phyloP scores from a whole-genome alignment of 2,113 vertebrate genomes.

The Oenanthe oenanthe region DNA sequence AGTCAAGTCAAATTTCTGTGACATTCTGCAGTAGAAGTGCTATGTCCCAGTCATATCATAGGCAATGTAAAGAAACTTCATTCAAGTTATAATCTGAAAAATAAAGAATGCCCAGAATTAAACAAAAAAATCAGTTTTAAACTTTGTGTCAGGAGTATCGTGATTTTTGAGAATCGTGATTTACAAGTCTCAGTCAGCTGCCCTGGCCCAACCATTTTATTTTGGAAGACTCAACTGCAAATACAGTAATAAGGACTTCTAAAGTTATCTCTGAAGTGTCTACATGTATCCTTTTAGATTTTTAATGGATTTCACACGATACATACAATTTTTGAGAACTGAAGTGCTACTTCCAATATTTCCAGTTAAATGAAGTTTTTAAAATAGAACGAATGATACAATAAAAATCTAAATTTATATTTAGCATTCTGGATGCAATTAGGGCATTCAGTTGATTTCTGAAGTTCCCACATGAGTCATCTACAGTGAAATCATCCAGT shows the following conservation, averaged over 20 bases:
- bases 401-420: conserved; percentile 28
- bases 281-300: neutral
- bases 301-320: neutral
- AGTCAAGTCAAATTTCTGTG: neutral
- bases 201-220: neutral
- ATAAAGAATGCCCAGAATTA: neutral
- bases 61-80: neutral
- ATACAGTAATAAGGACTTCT: neutral
- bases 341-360: conserved; percentile 12
- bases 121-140: neutral
- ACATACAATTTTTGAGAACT: conserved; percentile 3
- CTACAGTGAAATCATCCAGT: conserved; percentile 3
- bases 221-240: neutral
- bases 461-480: conserved; percentile 22
- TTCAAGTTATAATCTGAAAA: neutral
- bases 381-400: conserved; percentile 1
- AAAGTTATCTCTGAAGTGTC: neutral
- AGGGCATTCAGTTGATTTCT: conserved; percentile 30
- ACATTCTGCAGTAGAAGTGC: neutral
- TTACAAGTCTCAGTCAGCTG: neutral
- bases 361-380: conserved; percentile 25
- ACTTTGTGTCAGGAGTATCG: neutral
- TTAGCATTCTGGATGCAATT: conserved; percentile 39
- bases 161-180: neutral
- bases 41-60: neutral